Conservation (phyloP, 53 echinoderm and acorn worm genomes). For the Zoroaster sp. region DNA sequence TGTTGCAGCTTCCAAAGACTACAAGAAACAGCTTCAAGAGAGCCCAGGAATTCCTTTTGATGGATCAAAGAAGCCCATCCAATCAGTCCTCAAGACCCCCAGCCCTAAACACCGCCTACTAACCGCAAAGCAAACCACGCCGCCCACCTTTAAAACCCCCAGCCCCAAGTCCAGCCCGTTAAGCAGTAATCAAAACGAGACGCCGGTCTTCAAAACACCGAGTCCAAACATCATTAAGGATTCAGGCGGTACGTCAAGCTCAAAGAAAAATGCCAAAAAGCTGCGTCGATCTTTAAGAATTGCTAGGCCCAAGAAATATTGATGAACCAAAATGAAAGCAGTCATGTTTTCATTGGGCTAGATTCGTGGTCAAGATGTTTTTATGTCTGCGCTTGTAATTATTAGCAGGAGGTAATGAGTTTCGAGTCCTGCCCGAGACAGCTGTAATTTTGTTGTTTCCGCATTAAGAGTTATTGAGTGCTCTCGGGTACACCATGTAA, state of each 20-base stretch:
- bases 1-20: constrained; percentile 69
- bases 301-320: not conserved
- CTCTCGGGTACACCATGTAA: no score
- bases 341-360: no score
- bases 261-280: not conserved
- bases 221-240: not conserved
- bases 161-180: not conserved
- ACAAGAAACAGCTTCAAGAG: constrained; percentile 62
- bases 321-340: no score
- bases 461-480: no score
- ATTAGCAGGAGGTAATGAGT: no score
- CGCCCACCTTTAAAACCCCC: constrained; percentile 66
- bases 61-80: constrained; percentile 76
- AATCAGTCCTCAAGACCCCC: constrained; percentile 73
- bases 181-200: not conserved
- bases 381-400: no score
- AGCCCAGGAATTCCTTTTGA: constrained; percentile 92
- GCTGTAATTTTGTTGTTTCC: no score
- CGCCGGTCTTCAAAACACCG: not conserved
- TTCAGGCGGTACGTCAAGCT: not conserved
- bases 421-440: no score
- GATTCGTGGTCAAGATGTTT: no score
- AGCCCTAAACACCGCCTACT: not conserved
- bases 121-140: constrained; percentile 63
- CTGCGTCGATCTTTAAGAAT: constrained; percentile 7